These are phyloP conservation scores for Drosophila jambulina DNA, from an alignment of 1,140 invertebrate genomes.

Conservation along the genomic window DNA sequence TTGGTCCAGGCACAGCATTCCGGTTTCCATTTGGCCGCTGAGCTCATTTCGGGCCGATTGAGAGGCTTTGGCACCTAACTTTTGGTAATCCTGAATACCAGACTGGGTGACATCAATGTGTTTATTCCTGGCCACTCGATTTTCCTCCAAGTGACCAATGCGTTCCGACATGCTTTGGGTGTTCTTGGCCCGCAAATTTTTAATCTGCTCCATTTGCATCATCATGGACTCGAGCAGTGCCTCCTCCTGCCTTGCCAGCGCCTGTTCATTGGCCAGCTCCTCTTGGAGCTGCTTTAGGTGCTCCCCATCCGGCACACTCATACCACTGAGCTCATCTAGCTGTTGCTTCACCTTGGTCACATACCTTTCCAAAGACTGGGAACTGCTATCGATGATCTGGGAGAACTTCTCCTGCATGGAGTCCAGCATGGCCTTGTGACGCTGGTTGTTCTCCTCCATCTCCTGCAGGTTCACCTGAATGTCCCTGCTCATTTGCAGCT, in stretches of 20 bases:
- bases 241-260: conserved; percentile 53
- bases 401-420: conserved; percentile 57
- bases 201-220: conserved; percentile 60
- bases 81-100: conserved; percentile 43
- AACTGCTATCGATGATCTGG: conserved; percentile 48
- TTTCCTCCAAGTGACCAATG: conserved; percentile 48
- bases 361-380: conserved; percentile 43
- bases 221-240: conserved; percentile 54
- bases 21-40: conserved; percentile 44
- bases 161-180: conserved; percentile 41
- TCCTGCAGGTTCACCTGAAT: conserved; percentile 56
- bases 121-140: conserved; percentile 21
- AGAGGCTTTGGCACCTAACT: conserved; percentile 8
- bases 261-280: conserved; percentile 58
- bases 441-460: conserved; percentile 56
- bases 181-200: conserved; percentile 55
- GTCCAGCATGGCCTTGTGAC: conserved; percentile 60
- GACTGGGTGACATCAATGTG: conserved; percentile 35
- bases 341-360: conserved; percentile 46
- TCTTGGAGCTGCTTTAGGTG: conserved; percentile 58
- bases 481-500: conserved; percentile 45
- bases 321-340: conserved; percentile 41
- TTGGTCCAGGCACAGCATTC: conserved; percentile 52
- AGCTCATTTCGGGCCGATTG: conserved; percentile 48
- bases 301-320: conserved; percentile 44